These are phyloP conservation scores for Lottia gigantea DNA, from an alignment of 2,888 invertebrate genomes.

Conservation along the genomic window DNA sequence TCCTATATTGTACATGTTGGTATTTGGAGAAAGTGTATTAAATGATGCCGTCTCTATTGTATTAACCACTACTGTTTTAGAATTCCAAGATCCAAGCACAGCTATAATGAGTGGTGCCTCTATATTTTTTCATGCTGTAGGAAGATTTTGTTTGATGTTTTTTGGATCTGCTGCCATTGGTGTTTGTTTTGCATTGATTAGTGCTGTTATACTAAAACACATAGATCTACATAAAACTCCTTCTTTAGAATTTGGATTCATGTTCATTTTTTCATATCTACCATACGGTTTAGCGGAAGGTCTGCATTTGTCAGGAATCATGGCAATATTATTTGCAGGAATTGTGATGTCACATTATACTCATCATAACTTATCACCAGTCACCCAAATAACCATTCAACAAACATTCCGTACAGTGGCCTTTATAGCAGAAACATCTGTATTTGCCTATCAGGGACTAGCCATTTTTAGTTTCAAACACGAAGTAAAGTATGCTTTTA, in stretches of 20 bases:
- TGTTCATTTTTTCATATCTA: constrained; percentile 97
- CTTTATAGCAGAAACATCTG: constrained; percentile 97
- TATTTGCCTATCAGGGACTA: constrained; percentile 96
- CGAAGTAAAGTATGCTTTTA: constrained; percentile 86
- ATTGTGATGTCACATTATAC: constrained; percentile 99
- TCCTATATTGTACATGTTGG: constrained; percentile 98
- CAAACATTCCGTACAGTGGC: constrained; percentile 97
- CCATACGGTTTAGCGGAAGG: constrained; percentile 99
- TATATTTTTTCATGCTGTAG: constrained; percentile 87
- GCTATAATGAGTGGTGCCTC: constrained; percentile 69
- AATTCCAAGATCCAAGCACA: constrained; percentile 64
- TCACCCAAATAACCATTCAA: constrained; percentile 99
- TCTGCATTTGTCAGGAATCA: constrained; percentile 93
- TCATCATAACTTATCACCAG: constrained; percentile 96
- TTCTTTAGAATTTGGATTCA: constrained; percentile 97
- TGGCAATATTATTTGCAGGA: constrained; percentile 99
- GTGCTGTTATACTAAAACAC: constrained; percentile 82
- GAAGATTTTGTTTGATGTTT: constrained; percentile 93
- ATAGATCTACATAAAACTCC: constrained; percentile 96
- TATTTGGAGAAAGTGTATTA: constrained; percentile 94
- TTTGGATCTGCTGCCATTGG: constrained; percentile 98
- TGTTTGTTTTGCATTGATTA: constrained; percentile 91
- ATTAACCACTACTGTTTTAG: constrained; percentile 78
- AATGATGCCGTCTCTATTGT: constrained; percentile 99
- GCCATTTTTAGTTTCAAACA: constrained; percentile 95